Evolutionary conservation across 2,888 invertebrate species (phyloP), one percentile per base, ranked within the genome.

Genomic region (Leptogaster cylindrica): DNA sequence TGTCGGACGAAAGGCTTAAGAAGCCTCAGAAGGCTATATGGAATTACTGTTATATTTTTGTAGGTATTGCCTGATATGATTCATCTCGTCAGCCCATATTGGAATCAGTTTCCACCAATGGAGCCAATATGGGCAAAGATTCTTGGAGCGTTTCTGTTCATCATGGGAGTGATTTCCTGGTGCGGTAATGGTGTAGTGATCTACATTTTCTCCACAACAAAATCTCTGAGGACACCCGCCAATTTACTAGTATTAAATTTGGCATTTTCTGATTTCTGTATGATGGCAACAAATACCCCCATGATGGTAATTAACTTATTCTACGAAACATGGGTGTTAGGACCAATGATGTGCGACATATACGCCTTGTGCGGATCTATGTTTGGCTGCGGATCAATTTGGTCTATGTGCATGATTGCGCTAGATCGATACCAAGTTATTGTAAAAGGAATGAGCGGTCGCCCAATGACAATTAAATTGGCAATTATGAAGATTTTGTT

Each of bases 341-440:
- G 86, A 76, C 80, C 84, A 1, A 71, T 85, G 46, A 83, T 84
- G 79, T 88, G 87, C 73, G 84, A 86, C 70, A 76, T 87, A 25
- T 86, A 87, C 73, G 86, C 85, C 5, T 80, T 86, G 75, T 78
- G 83, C 68, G 87, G 87, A 2, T 86, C 85, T 0, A 84, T 95
- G 67, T 94, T 91, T 77, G 96, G 96, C 69, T 92, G 93, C 78
- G 87, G 86, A 74, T 95, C 95, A 68, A 96, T 96, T 76, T 95
- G 94, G 92, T 90, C 93, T 27, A 93, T 96, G 92, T 90, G 91
- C 12, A 88, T 91, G 87, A 95, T 96, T 74, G 92, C 95, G 67
- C 86, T 94, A 76, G 96, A 96, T 80, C 87, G 96, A 73, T 96
- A 95, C 85, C 93, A 93, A 79, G 95, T 95, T 67, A 96, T 96